These are phyloP conservation scores for Xestoiulus laeticollis DNA, from an alignment of 2,888 invertebrate genomes.

Conservation along the genomic window DNA sequence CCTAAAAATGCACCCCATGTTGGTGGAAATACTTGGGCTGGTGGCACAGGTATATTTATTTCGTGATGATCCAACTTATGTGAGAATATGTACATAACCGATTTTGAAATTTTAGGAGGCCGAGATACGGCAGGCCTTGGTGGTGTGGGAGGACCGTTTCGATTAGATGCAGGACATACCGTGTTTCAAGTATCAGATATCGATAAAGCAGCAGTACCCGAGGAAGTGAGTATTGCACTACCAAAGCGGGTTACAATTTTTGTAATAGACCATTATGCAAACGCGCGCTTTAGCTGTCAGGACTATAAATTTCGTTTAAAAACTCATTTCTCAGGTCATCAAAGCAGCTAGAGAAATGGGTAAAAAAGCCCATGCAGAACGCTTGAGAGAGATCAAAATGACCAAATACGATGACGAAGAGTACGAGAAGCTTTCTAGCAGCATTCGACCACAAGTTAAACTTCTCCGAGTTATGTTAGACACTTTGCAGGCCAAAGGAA, in stretches of 20 bases:
- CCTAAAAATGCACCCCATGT: slow-evolving; percentile 91
- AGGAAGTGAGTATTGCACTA: slow-evolving; percentile 67
- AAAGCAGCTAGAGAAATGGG: slow-evolving; percentile 94
- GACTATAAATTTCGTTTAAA: no score
- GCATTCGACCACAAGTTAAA: slow-evolving; percentile 83
- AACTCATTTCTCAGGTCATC: slow-evolving; percentile 79
- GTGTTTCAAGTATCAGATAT: slow-evolving; percentile 91
- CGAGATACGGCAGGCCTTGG: slow-evolving; percentile 95
- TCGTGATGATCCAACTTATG: no score
- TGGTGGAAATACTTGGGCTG: slow-evolving; percentile 97
- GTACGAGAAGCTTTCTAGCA: slow-evolving; percentile 82
- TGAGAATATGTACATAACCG: no score
- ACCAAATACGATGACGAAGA: slow-evolving; percentile 89
- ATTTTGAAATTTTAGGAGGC: slow-evolving; percentile 67
- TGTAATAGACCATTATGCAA: no score
- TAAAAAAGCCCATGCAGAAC: slow-evolving; percentile 82
- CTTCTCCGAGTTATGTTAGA: slow-evolving; percentile 85
- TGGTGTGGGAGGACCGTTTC: slow-evolving; percentile 94
- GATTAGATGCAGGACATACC: slow-evolving; percentile 91
- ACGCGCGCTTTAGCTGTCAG: no score
- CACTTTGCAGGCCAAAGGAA: slow-evolving; percentile 89
- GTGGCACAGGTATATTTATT: slow-evolving; percentile 79
- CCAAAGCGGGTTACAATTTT: no score
- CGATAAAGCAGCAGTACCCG: slow-evolving; percentile 90
- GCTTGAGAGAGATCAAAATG: slow-evolving; percentile 92